Evolutionary conservation across 2,797 vertebrate genomes (phyloP).

Genomic region (Propithecus deckenii): DNA sequence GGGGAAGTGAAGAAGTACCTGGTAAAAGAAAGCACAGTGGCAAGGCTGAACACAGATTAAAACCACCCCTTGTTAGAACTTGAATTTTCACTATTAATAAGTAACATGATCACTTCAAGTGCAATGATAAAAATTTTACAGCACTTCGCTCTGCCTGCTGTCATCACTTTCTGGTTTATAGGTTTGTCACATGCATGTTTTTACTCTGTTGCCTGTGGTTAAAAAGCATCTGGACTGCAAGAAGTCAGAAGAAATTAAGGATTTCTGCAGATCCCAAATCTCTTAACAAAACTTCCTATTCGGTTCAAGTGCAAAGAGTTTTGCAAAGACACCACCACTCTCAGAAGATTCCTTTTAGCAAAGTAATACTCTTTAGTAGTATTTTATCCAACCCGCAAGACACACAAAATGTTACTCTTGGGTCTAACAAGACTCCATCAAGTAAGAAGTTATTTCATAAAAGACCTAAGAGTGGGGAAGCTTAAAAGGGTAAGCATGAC

Average conservation of each 20-base stretch:
- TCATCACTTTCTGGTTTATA: constrained; percentile 1
- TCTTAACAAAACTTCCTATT: neutral
- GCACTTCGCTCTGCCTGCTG: neutral
- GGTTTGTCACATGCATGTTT: neutral
- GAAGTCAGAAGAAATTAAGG: constrained; percentile 33
- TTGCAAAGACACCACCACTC: neutral
- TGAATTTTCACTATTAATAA: constrained; percentile 14
- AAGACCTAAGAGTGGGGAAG: constrained; percentile 51
- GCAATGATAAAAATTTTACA: constrained; percentile 4
- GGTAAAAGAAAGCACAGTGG: neutral
- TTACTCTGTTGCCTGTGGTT: neutral
- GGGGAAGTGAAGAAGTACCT: neutral
- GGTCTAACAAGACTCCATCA: constrained; percentile 14
- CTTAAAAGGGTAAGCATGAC: neutral
- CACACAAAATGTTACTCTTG: neutral
- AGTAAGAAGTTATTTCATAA: constrained; percentile 27
- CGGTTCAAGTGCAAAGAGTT: neutral
- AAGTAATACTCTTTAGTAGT: neutral
- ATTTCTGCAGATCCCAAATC: neutral
- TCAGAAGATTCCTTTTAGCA: neutral
- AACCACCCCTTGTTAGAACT: constrained; percentile 22
- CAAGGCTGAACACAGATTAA: neutral
- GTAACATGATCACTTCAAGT: neutral
- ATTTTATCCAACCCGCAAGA: constrained; percentile 24
- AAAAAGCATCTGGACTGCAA: neutral